These are phyloP conservation scores for Hyles euphorbiae DNA, from an alignment of 1,140 invertebrate species.

Conservation along the genomic window DNA sequence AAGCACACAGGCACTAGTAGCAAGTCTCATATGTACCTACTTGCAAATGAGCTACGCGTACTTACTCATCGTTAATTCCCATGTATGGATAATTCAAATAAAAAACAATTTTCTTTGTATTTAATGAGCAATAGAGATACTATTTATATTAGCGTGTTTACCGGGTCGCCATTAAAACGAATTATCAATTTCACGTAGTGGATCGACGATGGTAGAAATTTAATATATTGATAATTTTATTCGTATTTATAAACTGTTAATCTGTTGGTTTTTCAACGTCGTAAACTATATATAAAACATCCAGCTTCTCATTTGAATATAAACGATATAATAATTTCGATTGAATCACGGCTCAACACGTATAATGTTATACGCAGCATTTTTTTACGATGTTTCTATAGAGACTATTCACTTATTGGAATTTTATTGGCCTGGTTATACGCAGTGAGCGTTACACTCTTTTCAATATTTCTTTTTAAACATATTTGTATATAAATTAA, in stretches of 20 bases:
- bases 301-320: conserved; percentile 21
- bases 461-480: conserved; percentile 6
- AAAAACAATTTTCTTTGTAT: background rate
- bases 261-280: conserved; percentile 23
- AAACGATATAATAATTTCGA: conserved; percentile 27
- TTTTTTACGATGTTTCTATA: conserved; percentile 31
- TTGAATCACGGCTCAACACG: conserved; percentile 16
- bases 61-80: no score
- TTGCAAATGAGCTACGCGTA: conserved; percentile 5
- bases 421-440: conserved; percentile 24
- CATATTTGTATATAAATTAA: conserved; percentile 1
- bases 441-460: conserved; percentile 10
- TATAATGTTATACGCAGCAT: conserved; percentile 19
- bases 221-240: conserved; percentile 23
- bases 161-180: background rate
- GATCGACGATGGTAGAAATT: conserved; percentile 1
- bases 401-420: conserved; percentile 21
- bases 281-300: conserved; percentile 17
- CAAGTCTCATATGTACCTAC: background rate
- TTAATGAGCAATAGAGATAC: background rate
- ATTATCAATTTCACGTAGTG: conserved; percentile 7
- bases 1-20: background rate
- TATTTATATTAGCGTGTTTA: background rate
- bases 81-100: background rate
- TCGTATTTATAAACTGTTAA: conserved; percentile 27